Percentiles rank a stretch among this genome's conserved stretches.
These are phyloP conservation scores for Tiphia femorata DNA, from an alignment of 2,888 invertebrate species.

Conservation along the genomic window DNA sequence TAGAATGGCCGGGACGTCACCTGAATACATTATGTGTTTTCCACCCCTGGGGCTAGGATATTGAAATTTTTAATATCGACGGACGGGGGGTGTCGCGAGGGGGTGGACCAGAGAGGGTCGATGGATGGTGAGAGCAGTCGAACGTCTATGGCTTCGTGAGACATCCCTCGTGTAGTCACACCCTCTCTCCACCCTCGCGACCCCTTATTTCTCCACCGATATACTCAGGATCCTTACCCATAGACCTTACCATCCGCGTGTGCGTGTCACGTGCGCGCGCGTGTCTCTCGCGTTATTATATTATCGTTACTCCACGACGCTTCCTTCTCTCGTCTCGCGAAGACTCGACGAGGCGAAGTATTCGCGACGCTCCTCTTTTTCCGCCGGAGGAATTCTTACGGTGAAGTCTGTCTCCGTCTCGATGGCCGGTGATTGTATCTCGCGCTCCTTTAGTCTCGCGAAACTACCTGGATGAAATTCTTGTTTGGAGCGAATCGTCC, in stretches of 20 bases:
- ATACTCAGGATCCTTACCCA: conserved; percentile 25
- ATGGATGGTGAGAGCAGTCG: conserved; percentile 48
- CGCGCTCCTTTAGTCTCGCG: not conserved
- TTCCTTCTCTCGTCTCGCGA: conserved; percentile 15
- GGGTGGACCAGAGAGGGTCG: conserved; percentile 12
- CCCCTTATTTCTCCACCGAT: conserved; percentile 49
- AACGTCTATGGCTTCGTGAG: conserved; percentile 62
- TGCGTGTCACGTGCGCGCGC: conserved; percentile 3
- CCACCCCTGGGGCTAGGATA: conserved; percentile 69
- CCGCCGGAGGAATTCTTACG: not conserved
- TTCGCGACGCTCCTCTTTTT: no score
- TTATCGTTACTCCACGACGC: conserved; percentile 31
- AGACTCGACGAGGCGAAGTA: no score
- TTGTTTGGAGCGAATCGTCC: not conserved
- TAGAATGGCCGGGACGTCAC: conserved; percentile 70
- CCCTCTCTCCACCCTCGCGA: conserved; percentile 35
- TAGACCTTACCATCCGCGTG: conserved; percentile 4
- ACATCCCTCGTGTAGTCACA: conserved; percentile 58
- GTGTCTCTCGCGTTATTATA: conserved; percentile 26
- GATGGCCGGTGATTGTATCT: not conserved
- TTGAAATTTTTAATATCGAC: conserved; percentile 69
- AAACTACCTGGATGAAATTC: not conserved
- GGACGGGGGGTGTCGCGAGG: conserved; percentile 11
- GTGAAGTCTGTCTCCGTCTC: not conserved
- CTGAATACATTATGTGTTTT: conserved; percentile 70